These are phyloP conservation scores for Leiothrix lutea DNA, from an alignment of 2,113 vertebrate genomes.

Conservation along the genomic window DNA sequence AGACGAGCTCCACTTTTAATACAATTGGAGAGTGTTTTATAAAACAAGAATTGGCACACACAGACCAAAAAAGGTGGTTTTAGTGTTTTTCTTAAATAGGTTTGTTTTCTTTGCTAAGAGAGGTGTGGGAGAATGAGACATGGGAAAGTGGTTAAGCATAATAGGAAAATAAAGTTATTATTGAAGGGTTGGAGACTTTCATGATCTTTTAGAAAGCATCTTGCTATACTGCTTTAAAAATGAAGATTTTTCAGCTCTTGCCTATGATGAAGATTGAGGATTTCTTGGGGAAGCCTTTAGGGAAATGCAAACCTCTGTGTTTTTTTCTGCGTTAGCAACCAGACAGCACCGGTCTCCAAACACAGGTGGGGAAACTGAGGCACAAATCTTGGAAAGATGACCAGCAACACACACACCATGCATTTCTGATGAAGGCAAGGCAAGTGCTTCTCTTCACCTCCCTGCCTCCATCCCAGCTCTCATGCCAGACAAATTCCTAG, in stretches of 20 bases:
- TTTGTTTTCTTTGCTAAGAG: not conserved
- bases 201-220: not conserved
- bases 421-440: not conserved
- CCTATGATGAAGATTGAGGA: accelerated
- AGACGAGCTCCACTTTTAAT: not conserved
- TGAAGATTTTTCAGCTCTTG: not conserved
- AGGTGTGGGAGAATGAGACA: not conserved
- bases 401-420: not conserved
- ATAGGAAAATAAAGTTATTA: not conserved
- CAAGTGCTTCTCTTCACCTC: not conserved
- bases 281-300: too few relatives aligned
- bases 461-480: not conserved
- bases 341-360: not conserved
- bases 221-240: not conserved
- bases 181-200: not conserved
- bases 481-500: not conserved
- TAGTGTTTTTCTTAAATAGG: not conserved
- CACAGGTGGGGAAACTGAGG: not conserved
- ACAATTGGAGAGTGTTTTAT: not conserved
- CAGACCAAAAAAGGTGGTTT: not conserved
- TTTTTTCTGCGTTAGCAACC: not conserved
- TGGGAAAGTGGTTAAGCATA: not conserved
- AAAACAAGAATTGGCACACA: not conserved
- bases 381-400: not conserved
- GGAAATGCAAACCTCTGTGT: not conserved